Evolutionary conservation across 2,113 vertebrate species (phyloP), one percentile per base, ranked within the genome.

Genomic region (Rhinichthys klamathensis): DNA sequence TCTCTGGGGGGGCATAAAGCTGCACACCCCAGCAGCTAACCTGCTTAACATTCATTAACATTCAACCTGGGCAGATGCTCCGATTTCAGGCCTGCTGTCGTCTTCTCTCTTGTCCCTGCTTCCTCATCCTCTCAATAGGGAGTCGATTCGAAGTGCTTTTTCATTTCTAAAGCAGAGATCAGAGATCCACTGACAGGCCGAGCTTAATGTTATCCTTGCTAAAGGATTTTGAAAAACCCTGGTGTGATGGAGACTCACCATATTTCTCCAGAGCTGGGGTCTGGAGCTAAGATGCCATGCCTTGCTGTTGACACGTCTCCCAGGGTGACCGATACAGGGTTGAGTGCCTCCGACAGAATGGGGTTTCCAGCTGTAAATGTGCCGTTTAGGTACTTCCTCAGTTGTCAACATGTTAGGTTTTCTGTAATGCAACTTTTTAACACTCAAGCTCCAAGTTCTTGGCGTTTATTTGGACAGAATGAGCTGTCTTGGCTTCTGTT

Each of bases 31-130:
- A 91, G 90, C 89, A 88, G 83, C 92, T 94, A 94, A 95, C 84
- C 93, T 93, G 90, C 89, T 95, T 95, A 94, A 89, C 90, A 94
- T 94, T 95, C 93, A 95, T 95, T 95, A 86, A 41, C 8, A 41
- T 41, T 41, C n/a, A 89, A 93, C 91, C 90, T 89, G 92, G 92
- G 91, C 93, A 94, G 93, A 94, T 94, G 93, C 92, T 87, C 80
- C n/a, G 78, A 87, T 89, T 87, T 89, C 86, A 89, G 75, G 82
- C 90, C 89, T 92, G 90, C 87, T 84, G 70, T 60, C 60, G 44
- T n/a, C 30, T 44, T n/a, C n/a, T 41, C 67, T 73, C 32, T 54
- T 82, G 30, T 38, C 30, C 41, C 15, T 13, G 91, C 90, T 87
- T 85, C 90, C 91, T 90, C 86, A 83, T 90, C 90, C 89, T 88